Evolutionary conservation across 2,113 vertebrate species (phyloP), one percentile per base, ranked within the genome.

Genomic region (Propithecus coquereli): DNA sequence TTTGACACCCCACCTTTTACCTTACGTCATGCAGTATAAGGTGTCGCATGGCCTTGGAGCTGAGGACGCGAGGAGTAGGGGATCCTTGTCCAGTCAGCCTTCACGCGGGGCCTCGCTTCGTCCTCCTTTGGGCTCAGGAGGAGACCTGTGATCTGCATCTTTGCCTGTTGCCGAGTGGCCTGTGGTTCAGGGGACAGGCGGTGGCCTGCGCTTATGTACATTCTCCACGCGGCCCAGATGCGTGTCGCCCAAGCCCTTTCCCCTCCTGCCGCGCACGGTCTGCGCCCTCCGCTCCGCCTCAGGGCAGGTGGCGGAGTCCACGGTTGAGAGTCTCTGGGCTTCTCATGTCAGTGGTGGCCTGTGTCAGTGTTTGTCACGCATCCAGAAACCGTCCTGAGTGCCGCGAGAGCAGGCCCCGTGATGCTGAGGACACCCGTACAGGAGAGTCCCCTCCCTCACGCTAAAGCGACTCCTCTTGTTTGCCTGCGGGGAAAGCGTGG

Each of bases 21-120:
- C 63, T 45, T 11, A 3, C 9, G 0, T 50, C 47, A 11, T 0
- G 12, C 40, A 3, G 20, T 40, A 34, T 20, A 9, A 63, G 25
- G n/a, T 27, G 5, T 23, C 10, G 1, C 34, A 61, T 9, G 54
- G 43, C 43, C 68, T 73, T 47, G 43, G 30, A 17, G 16, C 37
- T 16, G 27, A 45, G 45, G 32, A 5, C 27, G 6, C 17, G 10
- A 43, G 9, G 74, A 27, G 6, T 11, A 14, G 18, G 0, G 34
- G 22, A 1, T 22, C n/a, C n/a, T 11, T 54, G 37, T 34, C 8
- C 4, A 2, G 3, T 20, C 3, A 9, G 14, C 30, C 0, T 32
- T 43, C 30, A 1, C 13, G 9, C 1, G 17, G 22, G 13, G 16
- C 12, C n/a, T 23, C 5, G 22, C 6, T 47, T 8, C 32, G 10